Percentiles rank a stretch among this genome's conserved stretches.
These are phyloP conservation scores for Gymnopithys bicolor DNA, from an alignment of 2,797 vertebrate genomes.

Conservation along the genomic window DNA sequence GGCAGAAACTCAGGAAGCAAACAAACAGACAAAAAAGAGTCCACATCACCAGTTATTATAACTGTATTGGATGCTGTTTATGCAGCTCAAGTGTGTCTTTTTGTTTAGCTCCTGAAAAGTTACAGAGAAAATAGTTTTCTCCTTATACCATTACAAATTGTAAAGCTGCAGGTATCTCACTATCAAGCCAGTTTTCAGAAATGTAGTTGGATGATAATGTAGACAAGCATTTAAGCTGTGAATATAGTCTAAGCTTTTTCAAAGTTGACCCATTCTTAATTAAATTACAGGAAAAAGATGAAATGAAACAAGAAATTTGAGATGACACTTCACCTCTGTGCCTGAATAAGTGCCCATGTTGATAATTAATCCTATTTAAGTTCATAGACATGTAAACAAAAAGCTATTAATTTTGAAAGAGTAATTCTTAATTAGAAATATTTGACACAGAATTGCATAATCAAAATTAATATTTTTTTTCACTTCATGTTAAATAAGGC, in stretches of 20 bases:
- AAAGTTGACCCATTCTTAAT: not conserved
- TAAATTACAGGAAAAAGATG: not conserved
- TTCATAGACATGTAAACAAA: slow-evolving; percentile 12
- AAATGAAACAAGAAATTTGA: not conserved
- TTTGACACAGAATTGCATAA: not conserved
- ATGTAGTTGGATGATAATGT: not conserved
- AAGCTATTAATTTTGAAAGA: slow-evolving; percentile 7
- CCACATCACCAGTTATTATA: not conserved
- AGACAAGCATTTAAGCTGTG: not conserved
- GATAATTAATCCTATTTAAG: slow-evolving; percentile 18
- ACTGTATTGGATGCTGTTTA: not conserved
- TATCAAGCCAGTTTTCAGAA: not conserved
- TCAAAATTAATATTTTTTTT: not conserved
- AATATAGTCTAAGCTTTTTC: not conserved
- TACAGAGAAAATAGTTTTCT: not conserved
- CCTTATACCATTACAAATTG: not conserved
- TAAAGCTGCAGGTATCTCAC: not conserved
- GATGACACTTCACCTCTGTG: not conserved
- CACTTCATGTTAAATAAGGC: not conserved
- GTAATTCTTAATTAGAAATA: slow-evolving; percentile 12
- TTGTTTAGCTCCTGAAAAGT: not conserved
- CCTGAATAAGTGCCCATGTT: not conserved
- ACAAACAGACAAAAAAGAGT: not conserved
- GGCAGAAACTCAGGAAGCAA: not conserved
- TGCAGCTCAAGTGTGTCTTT: not conserved